Evolutionary conservation across 1,140 invertebrate species (phyloP).

Genomic region (Magallana gigas): DNA sequence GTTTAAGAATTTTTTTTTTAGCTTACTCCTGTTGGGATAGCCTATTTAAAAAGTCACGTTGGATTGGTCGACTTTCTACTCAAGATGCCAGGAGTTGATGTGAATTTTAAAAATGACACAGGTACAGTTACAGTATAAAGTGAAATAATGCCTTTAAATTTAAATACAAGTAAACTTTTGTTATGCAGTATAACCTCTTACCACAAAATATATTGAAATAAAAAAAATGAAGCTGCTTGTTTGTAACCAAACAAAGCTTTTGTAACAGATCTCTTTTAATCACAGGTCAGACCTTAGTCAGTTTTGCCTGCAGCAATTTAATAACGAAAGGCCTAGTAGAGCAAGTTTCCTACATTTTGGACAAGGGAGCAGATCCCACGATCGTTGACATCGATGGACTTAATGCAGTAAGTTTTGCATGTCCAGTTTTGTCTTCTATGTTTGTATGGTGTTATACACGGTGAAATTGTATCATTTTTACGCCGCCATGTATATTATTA

Average conservation of each 20-base stretch:
- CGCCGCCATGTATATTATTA: too few relatives aligned
- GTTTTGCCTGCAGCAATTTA: conserved; percentile 72
- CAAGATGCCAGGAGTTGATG: conserved; percentile 78
- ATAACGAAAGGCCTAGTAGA: conserved; percentile 74
- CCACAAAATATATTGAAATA: too few relatives aligned
- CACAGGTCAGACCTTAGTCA: conserved; percentile 77
- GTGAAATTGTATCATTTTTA: too few relatives aligned
- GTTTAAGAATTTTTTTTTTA: conserved; percentile 56
- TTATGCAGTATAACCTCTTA: too few relatives aligned
- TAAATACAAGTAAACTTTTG: too few relatives aligned
- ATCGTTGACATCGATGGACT: conserved; percentile 78
- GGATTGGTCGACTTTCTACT: conserved; percentile 81
- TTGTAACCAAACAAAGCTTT: background rate
- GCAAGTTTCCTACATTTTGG: conserved; percentile 78
- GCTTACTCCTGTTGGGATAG: conserved; percentile 80
- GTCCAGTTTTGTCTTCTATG: too few relatives aligned
- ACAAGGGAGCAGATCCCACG: conserved; percentile 78
- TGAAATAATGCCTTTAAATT: too few relatives aligned
- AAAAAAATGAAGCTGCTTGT: background rate
- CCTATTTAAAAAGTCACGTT: conserved; percentile 81
- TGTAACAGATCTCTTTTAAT: background rate
- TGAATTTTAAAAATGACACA: conserved; percentile 80
- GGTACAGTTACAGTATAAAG: conserved; percentile 58
- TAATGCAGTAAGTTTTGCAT: conserved; percentile 77
- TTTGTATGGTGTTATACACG: too few relatives aligned